These are phyloP conservation scores for Desoria tigrina DNA, from an alignment of 2,888 invertebrate genomes.

Conservation along the genomic window DNA sequence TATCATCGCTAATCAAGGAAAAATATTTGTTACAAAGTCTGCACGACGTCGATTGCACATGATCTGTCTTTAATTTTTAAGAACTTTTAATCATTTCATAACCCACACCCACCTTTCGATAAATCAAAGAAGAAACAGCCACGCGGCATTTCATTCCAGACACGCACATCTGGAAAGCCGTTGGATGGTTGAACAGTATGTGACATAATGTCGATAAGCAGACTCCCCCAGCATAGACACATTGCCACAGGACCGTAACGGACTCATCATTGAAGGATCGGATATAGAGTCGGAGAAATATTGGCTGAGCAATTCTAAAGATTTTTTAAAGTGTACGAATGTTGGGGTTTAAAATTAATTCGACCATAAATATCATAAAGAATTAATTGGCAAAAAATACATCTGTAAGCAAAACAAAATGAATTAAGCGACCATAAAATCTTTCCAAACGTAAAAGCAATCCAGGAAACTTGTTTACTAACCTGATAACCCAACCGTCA, in stretches of 20 bases:
- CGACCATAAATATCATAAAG: too few species aligned
- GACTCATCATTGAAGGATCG: conserved; percentile 61
- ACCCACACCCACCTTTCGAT: conserved; percentile 69
- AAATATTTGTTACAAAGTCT: too few species aligned
- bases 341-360: too few species aligned
- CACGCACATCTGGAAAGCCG: conserved; percentile 79
- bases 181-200: conserved; percentile 80
- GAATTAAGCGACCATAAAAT: too few species aligned
- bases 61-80: not conserved
- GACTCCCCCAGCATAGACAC: conserved; percentile 47
- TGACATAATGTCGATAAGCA: conserved; percentile 64
- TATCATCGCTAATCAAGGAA: conserved; percentile 13
- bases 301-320: conserved; percentile 67
- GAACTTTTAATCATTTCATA: too few species aligned
- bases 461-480: conserved; percentile 13
- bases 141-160: conserved; percentile 82
- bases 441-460: too few species aligned
- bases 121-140: conserved; percentile 78
- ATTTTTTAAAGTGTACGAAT: too few species aligned
- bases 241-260: conserved; percentile 58
- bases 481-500: conserved; percentile 58
- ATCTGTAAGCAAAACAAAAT: too few species aligned
- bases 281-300: conserved; percentile 67
- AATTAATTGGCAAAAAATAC: too few species aligned
- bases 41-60: too few species aligned